Evolutionary conservation across 2,888 invertebrate genomes (phyloP), one percentile per base, ranked within the genome.

Genomic region (Drosophila melanosoma): DNA sequence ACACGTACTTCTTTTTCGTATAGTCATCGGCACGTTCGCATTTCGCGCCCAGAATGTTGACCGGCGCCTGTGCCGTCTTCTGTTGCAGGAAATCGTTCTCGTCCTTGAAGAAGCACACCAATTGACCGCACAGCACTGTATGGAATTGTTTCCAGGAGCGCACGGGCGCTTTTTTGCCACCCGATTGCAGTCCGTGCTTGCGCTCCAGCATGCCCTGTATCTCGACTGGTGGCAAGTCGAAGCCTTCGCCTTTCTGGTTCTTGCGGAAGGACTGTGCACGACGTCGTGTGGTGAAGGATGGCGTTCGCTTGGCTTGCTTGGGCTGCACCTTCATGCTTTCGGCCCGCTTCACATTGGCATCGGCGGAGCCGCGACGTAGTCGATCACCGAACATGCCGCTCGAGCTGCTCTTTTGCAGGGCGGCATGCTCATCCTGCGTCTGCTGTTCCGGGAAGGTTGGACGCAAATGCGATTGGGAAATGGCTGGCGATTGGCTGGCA

Each of bases 41-140:
- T 49, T 95, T 94, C 0, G 98, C 98, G 68, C 96, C 95, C 48
- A 96, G 94, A 42, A 96, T 96, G 79, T 96, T 96, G 33, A 98
- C 96, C 0, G 98, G 97, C 0, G 98, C 96, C 3, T 97, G 96
- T 0, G 97, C 96, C 0, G 98, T 98, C 94, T 97, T 97, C 88
- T 97, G 96, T 80, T 96, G 96, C 73, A 95, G 95, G 94, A 98
- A 99, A 93, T 98, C 98, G 82, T 96, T 96, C 91, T 97, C 97
- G 92, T 99, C 98, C 91, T 98, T 97, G 95, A 99, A 99, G 96
- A 99, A 99, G 94, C 99, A 99, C 61, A 99, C 94, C 85, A 99
- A 94, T 92, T 99, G 99, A 0, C 99, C 99, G 92, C 99, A 99
- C 32, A 99, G 94, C 64, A 99, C 99, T 0, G 98, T 97, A 93